Percentiles rank a stretch among this genome's conserved stretches.
Evolutionary conservation across 1,140 invertebrate species (phyloP).

Genomic region (Cydia strobilella): DNA sequence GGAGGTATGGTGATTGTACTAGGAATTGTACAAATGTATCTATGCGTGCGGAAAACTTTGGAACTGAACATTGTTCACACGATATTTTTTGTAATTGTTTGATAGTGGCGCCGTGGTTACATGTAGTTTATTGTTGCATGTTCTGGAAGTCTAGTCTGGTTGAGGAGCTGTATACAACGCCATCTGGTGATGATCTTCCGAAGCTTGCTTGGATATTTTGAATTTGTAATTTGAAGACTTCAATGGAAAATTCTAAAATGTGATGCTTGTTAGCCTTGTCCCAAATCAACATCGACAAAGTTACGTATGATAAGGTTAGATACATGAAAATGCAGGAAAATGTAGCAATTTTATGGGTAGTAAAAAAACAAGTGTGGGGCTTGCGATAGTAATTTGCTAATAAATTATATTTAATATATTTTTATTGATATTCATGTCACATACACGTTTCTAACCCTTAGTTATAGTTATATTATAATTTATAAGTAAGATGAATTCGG

Average conservation of each 20-base stretch:
- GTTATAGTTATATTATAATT: too few relatives aligned
- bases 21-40: not conserved
- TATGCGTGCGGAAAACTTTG: constrained; percentile 1
- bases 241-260: not conserved
- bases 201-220: not conserved
- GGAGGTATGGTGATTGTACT: not conserved
- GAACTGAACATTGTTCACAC: not conserved
- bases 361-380: too few relatives aligned
- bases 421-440: too few relatives aligned
- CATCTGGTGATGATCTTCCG: constrained; percentile 9
- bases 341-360: too few relatives aligned
- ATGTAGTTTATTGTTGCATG: not conserved
- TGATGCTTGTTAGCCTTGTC: not conserved
- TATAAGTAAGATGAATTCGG: too few relatives aligned
- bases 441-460: too few relatives aligned
- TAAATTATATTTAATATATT: too few relatives aligned
- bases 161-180: not conserved
- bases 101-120: not conserved
- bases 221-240: not conserved
- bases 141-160: not conserved
- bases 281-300: not conserved
- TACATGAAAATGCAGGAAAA: too few relatives aligned
- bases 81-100: not conserved
- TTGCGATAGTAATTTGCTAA: too few relatives aligned
- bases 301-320: too few relatives aligned